Conservation (phyloP, 2,888 invertebrate genomes). For the Cinara cedri region DNA sequence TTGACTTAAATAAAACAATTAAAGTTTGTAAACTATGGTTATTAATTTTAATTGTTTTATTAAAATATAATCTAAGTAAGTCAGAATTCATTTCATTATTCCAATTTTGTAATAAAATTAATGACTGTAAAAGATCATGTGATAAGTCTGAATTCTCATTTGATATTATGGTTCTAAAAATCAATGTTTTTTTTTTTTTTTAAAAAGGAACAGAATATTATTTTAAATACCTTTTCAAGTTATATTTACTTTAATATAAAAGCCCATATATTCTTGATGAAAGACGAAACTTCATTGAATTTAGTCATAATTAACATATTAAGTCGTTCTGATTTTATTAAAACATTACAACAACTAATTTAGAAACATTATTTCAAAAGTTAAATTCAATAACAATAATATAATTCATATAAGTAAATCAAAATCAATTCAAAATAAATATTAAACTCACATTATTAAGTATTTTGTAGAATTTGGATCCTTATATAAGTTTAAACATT, state of each 20-base stretch:
- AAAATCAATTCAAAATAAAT: slow-evolving; percentile 12
- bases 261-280: slow-evolving; percentile 64
- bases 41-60: slow-evolving; percentile 35
- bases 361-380: neutral
- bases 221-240: neutral
- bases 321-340: slow-evolving; percentile 62
- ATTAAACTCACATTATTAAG: slow-evolving; percentile 59
- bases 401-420: neutral
- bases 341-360: slow-evolving; percentile 60
- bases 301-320: slow-evolving; percentile 56
- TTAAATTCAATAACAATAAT: neutral
- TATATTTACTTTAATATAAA: slow-evolving; percentile 63
- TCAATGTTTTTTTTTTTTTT: neutral
- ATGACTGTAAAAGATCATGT: slow-evolving; percentile 37
- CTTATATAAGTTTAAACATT: slow-evolving; percentile 62
- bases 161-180: slow-evolving; percentile 28
- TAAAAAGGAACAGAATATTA: neutral
- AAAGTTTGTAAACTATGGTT: slow-evolving; percentile 43
- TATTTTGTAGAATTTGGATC: slow-evolving; percentile 62
- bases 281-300: slow-evolving; percentile 60
- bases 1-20: slow-evolving; percentile 33
- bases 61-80: slow-evolving; percentile 36
- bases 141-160: slow-evolving; percentile 33
- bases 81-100: slow-evolving; percentile 39
- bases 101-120: slow-evolving; percentile 39